These are phyloP conservation scores for Sphaeridia pumilis DNA, from an alignment of 2,888 invertebrate genomes.

Conservation along the genomic window DNA sequence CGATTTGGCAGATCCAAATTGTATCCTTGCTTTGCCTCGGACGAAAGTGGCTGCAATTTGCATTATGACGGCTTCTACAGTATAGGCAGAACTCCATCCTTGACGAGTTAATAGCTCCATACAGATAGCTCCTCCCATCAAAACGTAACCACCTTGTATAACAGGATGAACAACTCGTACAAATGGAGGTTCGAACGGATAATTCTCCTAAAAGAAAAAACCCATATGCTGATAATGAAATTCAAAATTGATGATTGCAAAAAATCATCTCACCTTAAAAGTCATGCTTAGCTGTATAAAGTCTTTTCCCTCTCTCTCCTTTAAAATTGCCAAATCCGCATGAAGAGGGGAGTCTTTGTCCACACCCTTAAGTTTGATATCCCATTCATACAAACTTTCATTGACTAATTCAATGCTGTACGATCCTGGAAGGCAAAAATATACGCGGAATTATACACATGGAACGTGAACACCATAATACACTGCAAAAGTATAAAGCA, in stretches of 20 bases:
- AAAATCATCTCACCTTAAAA: conserved; percentile 71
- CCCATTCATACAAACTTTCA: conserved; percentile 98
- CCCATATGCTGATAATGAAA: too few species aligned
- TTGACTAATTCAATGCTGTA: conserved; percentile 84
- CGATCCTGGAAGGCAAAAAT: conserved; percentile 52
- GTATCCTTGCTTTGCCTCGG: conserved; percentile 96
- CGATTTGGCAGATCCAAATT: conserved; percentile 83
- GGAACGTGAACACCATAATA: too few species aligned
- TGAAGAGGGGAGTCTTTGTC: conserved; percentile 95
- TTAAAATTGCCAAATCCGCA: conserved; percentile 80
- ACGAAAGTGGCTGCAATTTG: conserved; percentile 98
- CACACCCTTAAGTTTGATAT: conserved; percentile 87
- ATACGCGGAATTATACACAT: too few species aligned
- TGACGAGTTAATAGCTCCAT: conserved; percentile 99
- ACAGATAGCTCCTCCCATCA: conserved; percentile 96
- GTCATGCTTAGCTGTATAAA: conserved; percentile 91
- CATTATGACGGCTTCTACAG: conserved; percentile 97
- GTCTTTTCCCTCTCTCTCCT: conserved; percentile 91
- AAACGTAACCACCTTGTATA: conserved; percentile 93
- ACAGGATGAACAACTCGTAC: conserved; percentile 95
- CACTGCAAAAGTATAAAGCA: too few species aligned
- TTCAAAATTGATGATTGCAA: too few species aligned
- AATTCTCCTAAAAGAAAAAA: conserved; percentile 67
- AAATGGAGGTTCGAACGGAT: conserved; percentile 98
- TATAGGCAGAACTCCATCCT: conserved; percentile 99